Base-by-base conservation (phyloP, 1,140 invertebrate species). In the Listronotus bonariensis region DNA sequence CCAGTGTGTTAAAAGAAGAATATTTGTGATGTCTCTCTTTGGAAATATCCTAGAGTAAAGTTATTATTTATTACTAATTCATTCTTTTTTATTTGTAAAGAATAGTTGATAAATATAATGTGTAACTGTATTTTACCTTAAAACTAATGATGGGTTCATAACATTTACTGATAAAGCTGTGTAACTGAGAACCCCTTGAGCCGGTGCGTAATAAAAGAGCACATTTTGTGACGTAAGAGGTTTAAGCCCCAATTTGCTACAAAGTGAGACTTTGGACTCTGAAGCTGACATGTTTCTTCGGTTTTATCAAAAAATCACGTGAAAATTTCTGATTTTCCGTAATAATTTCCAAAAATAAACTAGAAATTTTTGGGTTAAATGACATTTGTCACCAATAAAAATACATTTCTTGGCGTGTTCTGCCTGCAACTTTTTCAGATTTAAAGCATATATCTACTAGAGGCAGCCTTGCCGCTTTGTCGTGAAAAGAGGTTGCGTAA, bases 131-230 rank as follows among this genome's bases (percentile, higher is more conserved):
- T 70, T 65, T 77, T 80, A 85, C 82, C 83, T 84, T 14, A 83
- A 72, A 8, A 86, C 75, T 41, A 88, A 78, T 42, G 78, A 79
- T 0, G 87, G 87, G 71, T 88, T 88, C 86, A 88, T 87, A 46
- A 88, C 85, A 76, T 87, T 87, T 26, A 88, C 75, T 36, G 86
- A 85, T 7, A 88, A 76, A 18, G 83, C 82, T 12, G 81, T 83
- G 68, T 87, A 88, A 40, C 83, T 86, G 12, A 80, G 76, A 11
- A 83, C 79, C n/a, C 87, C 86, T 66, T 84, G 80, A 7, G 84
- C 72, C 6, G 87, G 87, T 56, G 82, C 79, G 74, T 88, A 88
- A 68, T 87, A 85, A 75, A 83, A 85, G 4, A 82, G 78, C 48
- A 88, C 69, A 68, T 83, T 87, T 31, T 84, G 80, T 69, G 79